Base-by-base conservation (phyloP, 35 echinoderm and acorn worm species). In the Diadema setosum region DNA sequence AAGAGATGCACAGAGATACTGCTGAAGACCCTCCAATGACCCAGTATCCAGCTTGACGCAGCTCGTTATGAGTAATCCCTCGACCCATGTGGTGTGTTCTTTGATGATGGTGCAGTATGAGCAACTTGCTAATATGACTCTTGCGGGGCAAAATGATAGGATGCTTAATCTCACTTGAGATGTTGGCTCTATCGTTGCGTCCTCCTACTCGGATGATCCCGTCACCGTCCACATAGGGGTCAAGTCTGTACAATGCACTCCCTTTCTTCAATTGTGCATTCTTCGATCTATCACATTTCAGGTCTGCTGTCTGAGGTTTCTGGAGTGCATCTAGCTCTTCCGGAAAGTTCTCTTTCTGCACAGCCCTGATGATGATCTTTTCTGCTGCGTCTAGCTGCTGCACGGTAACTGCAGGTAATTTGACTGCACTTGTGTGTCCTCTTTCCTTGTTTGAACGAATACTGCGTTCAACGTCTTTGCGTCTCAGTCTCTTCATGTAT, bases 181-280 rank as follows among this genome's bases (percentile, higher is more conserved):
- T 42, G 15, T 46, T 76, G 59, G 90, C 46, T 58, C 81, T 56
- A 18, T 35, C 20, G 9, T 92, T 39, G 3, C 90, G 84, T 60
- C 94, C 94, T 31, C 90, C 90, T n/a, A 97, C 87, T 82, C 94
- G 78, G 15, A 97, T 49, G 20, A 93, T 24, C 11, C 91, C 87
- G 9, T 84, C 42, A 63, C 86, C 58, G 75, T 95, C 93, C 15
- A 97, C 58, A 45, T 69, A 93, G 43, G 91, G 95, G 42, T 91
- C 87, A 21, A 97, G 61, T 78, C 93, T 90, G 70, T 48, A 90
- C 9, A 97, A 65, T 29, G 34, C 39, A 21, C 89, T 91, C 6
- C 76, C 69, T 14, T 56, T 76, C 63, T 87, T 93, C 17, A 81
- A 40, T 33, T 32, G 46, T 21, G 42, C 23, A 45, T 93, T 88